Base-by-base conservation (phyloP, 2,113 vertebrate species). In the Pithys albifrons region DNA sequence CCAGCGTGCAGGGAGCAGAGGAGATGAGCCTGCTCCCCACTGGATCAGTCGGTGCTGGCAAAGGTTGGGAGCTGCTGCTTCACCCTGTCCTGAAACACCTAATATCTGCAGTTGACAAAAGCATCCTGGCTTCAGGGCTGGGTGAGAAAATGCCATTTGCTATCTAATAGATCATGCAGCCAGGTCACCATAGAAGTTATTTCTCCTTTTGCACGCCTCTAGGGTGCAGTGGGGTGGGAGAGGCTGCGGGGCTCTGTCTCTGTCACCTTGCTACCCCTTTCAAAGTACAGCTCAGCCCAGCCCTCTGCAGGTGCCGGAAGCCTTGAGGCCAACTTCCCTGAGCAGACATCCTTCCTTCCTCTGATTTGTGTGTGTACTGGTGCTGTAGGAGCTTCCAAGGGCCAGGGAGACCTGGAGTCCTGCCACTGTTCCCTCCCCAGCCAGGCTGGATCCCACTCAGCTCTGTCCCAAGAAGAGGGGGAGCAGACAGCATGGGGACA, bases 281-380 rank as follows among this genome's bases (percentile, higher is more conserved):
- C 1, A 3, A 66, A 23, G 27, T 14, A 14, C 0, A 0, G 45
- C 46, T n/a, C 54, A 59, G 46, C 48, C 66, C 22, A 22, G 65
- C 12, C 19, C 69, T 4, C 4, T 6, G 4, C 78, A 64, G 52
- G 71, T 79, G 3, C 52, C 17, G 1, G 84, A 70, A 61, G 45
- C 6, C 76, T 48, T 33, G 72, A 29, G 76, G 49, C 71, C 80
- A 55, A 35, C 29, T 79, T 79, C 62, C 61, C 57, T 11, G 1
- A 3, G 31, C 49, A 88, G 52, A 17, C 3, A 0, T 46, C 62
- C 80, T 89, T 91, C 92, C 93, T 78, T 46, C 77, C 93, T 71
- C 76, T 29, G 35, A 4, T 46, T n/a, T 23, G 8, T 18, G 2
- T 6, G 7, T 19, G 83, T 51, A 6, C 69, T 72, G 82, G n/a